phyloP scores from a whole-genome alignment of 2,113 vertebrate genomes.

The Ploceus nigricollis region DNA sequence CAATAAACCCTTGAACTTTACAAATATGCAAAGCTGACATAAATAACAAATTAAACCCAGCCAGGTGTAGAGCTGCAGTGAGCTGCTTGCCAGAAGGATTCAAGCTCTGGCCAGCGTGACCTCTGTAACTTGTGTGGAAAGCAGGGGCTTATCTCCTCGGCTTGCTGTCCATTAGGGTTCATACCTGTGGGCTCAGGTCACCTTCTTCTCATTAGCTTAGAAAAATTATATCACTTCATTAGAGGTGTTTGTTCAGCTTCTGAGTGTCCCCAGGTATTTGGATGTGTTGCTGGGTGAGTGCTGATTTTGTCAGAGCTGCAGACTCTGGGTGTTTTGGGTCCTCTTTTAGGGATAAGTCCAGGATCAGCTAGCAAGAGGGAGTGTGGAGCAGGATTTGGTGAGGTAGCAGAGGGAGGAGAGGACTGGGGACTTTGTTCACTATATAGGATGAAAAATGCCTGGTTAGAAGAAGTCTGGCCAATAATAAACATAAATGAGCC shows the following conservation, averaged over 20 bases:
- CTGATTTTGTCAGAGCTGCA: background rate
- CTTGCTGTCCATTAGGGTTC: slow-evolving; percentile 57
- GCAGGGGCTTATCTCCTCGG: slow-evolving; percentile 62
- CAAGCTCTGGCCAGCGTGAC: slow-evolving; percentile 52
- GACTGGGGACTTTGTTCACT: background rate
- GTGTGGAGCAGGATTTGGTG: background rate
- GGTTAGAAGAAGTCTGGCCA: background rate
- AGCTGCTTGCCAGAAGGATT: slow-evolving; percentile 65
- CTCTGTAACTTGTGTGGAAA: slow-evolving; percentile 71
- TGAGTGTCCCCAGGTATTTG: slow-evolving; percentile 6
- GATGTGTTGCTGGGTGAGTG: background rate
- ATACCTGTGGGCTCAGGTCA: slow-evolving; percentile 56
- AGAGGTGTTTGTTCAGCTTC: slow-evolving; percentile 15
- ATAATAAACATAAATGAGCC: background rate
- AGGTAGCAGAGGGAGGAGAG: background rate
- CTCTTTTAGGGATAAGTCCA: background rate
- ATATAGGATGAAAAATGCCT: background rate
- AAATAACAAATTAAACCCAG: slow-evolving; percentile 86
- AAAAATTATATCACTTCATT: slow-evolving; percentile 57
- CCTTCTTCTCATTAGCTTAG: slow-evolving; percentile 54
- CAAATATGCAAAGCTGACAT: slow-evolving; percentile 88
- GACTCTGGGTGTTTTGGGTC: background rate
- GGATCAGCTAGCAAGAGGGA: background rate
- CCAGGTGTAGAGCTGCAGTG: slow-evolving; percentile 75
- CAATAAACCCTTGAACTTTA: slow-evolving; percentile 86